Evolutionary conservation across 2,797 vertebrate genomes (phyloP), one percentile per base, ranked within the genome.

Genomic region (Takifugu rubripes): DNA sequence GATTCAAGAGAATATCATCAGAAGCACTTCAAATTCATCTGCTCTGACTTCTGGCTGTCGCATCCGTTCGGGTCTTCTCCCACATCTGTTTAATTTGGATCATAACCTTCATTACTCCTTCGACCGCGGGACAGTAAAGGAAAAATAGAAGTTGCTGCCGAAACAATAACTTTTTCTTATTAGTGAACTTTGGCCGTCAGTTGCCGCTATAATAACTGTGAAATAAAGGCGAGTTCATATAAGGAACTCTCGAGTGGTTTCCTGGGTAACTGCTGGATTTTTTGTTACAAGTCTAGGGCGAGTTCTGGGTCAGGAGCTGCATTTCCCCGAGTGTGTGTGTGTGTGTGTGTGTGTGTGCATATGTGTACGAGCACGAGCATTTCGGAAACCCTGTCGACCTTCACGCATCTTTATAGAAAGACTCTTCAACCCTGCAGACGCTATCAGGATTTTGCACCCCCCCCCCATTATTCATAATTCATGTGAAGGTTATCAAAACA

Each of bases 381-480:
- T 55, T 67, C 59, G 54, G 27, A 59, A 49, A 65, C 56, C 40
- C 55, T 45, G 27, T 64, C 62, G 3, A 66, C 48, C 50, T 60
- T 74, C 67, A 68, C 77, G 53, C 60, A 76, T 77, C 51, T 72
- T 72, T 81, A 52, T 73, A 70, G 57, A 69, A 61, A 56, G 58
- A 24, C 54, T 64, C 50, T 15, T 44, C 50, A 14, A 50, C 15
- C 43, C 25, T 50, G 50, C 52, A 70, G 59, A 54, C 21, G 59
- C 50, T 46, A 56, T 57, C 36, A 40, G 36, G 36, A 40, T 11
- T 40, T 12, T 14, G 11, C 12, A 11, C 17, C 17, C 17, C 17
- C 17, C 17, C 21, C 21, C 21, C 10, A 12, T 40, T 40, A 40
- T 40, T 40, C 14, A 40, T 14, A 14, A 40, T 40, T 14, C 14